A percentile compares a stretch with the other conserved stretches of the same genome.
phyloP scores from a whole-genome alignment of 2,113 vertebrate genomes.

The Callaeas wilsoni region DNA sequence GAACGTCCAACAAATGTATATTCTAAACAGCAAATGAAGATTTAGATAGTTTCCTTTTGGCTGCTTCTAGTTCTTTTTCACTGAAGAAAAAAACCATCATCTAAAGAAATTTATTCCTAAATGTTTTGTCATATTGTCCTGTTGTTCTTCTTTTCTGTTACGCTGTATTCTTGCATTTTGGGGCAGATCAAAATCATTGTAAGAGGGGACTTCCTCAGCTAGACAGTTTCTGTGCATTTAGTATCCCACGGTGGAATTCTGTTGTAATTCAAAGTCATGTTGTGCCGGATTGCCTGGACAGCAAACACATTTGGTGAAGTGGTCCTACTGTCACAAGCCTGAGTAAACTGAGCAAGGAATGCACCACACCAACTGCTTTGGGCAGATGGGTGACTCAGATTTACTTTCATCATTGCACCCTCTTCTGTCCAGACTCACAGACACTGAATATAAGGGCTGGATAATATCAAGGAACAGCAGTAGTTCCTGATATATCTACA shows the following conservation, averaged over 20 bases:
- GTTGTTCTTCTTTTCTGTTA: neutral
- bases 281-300: fast-evolving
- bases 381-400: neutral
- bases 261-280: neutral
- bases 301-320: neutral
- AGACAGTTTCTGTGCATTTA: neutral
- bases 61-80: neutral
- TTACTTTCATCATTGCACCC: neutral
- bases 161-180: neutral
- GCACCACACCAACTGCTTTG: neutral
- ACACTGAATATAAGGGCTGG: neutral
- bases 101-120: neutral
- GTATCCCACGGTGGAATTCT: neutral
- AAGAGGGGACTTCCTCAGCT: neutral
- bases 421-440: neutral
- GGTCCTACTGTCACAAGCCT: neutral
- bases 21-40: neutral
- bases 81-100: neutral
- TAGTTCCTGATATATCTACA: neutral
- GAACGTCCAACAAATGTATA: neutral
- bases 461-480: neutral
- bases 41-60: neutral
- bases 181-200: neutral
- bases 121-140: neutral
- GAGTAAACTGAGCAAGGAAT: neutral